Evolutionary conservation across 2,888 invertebrate species (phyloP).

Genomic region (Cremastinae sp.): DNA sequence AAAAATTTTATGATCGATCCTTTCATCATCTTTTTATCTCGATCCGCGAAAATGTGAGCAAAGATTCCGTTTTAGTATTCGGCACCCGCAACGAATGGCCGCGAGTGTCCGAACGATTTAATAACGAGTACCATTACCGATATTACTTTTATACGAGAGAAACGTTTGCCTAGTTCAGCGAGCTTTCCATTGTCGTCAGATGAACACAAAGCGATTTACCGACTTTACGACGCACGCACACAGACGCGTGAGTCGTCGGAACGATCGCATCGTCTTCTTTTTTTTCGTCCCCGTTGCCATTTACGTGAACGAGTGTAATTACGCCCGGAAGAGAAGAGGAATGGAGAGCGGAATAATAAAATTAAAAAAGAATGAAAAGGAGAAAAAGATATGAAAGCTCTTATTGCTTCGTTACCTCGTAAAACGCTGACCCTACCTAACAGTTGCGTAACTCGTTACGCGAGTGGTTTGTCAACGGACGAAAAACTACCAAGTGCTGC

Average conservation of each 20-base stretch:
- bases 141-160: slow-evolving; percentile 15
- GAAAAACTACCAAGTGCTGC: slow-evolving; percentile 33
- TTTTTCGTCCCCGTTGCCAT: background rate
- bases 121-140: slow-evolving; percentile 11
- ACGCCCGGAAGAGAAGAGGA: slow-evolving; percentile 26
- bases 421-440: slow-evolving; percentile 44
- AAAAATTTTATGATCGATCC: too few relatives aligned
- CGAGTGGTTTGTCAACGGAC: background rate
- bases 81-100: too few relatives aligned
- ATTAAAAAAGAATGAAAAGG: slow-evolving; percentile 15
- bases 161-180: background rate
- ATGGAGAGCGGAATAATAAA: slow-evolving; percentile 16
- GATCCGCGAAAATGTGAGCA: too few relatives aligned
- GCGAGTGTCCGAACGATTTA: slow-evolving; percentile 5
- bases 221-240: slow-evolving; percentile 34
- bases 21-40: too few relatives aligned
- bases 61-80: too few relatives aligned
- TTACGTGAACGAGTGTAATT: slow-evolving; percentile 34
- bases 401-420: slow-evolving; percentile 47
- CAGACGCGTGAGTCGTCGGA: slow-evolving; percentile 8
- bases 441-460: slow-evolving; percentile 34
- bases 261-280: slow-evolving; percentile 28
- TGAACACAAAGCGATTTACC: slow-evolving; percentile 29
- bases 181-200: slow-evolving; percentile 31
- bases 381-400: slow-evolving; percentile 20